These are phyloP conservation scores for Numenius arquata DNA, from an alignment of 2,113 vertebrate genomes.

Conservation along the genomic window DNA sequence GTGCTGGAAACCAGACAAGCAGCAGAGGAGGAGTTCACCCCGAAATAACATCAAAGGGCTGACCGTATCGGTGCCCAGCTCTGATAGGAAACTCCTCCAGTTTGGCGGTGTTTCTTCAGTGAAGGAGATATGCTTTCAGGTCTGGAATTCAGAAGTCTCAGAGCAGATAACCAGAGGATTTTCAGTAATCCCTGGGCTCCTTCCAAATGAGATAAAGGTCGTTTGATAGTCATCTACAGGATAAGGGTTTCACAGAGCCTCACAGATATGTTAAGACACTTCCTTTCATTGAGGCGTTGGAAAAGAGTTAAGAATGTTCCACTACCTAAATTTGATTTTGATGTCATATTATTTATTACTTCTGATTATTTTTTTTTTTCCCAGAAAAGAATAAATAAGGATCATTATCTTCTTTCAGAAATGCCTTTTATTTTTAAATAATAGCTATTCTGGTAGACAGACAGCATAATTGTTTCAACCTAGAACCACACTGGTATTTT, in stretches of 20 bases:
- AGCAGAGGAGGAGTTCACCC: not conserved
- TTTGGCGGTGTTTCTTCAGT: not conserved
- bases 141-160: not conserved
- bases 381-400: not conserved
- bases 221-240: not conserved
- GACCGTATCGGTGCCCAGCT: not conserved
- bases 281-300: not conserved
- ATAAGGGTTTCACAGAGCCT: not conserved
- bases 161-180: slow-evolving; percentile 3
- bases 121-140: not conserved
- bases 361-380: not conserved
- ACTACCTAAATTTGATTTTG: not conserved
- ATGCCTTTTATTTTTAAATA: not conserved
- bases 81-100: not conserved
- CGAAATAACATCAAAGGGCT: slow-evolving; percentile 52
- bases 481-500: not conserved
- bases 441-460: not conserved
- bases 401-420: not conserved
- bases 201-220: not conserved
- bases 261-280: not conserved
- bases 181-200: not conserved
- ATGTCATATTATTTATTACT: not conserved
- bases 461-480: not conserved
- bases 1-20: not conserved
- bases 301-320: not conserved